Percentiles rank a stretch among this genome's conserved stretches.
These are phyloP conservation scores for Drosophila cardini DNA, from an alignment of 1,140 invertebrate species.

Conservation along the genomic window DNA sequence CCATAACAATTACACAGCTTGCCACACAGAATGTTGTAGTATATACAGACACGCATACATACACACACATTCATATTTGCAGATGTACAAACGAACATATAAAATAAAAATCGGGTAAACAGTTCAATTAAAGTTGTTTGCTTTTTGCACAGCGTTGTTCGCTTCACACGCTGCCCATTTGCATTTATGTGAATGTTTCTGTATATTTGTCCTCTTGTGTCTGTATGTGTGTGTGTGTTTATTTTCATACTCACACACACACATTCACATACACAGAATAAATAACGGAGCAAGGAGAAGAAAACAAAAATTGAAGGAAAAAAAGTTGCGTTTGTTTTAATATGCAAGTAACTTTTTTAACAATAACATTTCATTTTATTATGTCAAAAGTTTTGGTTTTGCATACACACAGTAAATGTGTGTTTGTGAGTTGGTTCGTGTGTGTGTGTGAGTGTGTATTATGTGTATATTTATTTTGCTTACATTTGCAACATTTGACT, in stretches of 20 bases:
- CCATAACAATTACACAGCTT: slow-evolving; percentile 80
- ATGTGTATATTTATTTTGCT: slow-evolving; percentile 70
- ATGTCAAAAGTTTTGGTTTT: slow-evolving; percentile 83
- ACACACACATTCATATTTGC: not conserved
- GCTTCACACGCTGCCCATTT: slow-evolving; percentile 75
- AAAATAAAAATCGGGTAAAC: slow-evolving; percentile 83
- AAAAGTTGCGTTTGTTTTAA: slow-evolving; percentile 83
- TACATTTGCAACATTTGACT: slow-evolving; percentile 82
- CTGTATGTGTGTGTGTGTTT: slow-evolving; percentile 26
- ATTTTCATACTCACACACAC: slow-evolving; percentile 40
- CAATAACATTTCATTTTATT: slow-evolving; percentile 84
- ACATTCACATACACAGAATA: slow-evolving; percentile 28
- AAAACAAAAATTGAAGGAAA: slow-evolving; percentile 15
- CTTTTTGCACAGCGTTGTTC: slow-evolving; percentile 64
- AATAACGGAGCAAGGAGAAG: slow-evolving; percentile 51
- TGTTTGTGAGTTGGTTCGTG: not conserved
- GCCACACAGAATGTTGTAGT: slow-evolving; percentile 41
- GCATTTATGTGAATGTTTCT: slow-evolving; percentile 67
- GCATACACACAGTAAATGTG: slow-evolving; percentile 23
- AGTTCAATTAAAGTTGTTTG: slow-evolving; percentile 84
- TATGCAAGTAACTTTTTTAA: slow-evolving; percentile 83
- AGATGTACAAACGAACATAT: slow-evolving; percentile 58
- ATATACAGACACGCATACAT: slow-evolving; percentile 7
- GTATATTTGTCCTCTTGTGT: slow-evolving; percentile 31
- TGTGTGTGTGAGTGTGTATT: slow-evolving; percentile 31